Evolutionary conservation across 2,797 vertebrate genomes (phyloP), one percentile per base, ranked within the genome.

Genomic region (Gobionotothen gibberifrons): DNA sequence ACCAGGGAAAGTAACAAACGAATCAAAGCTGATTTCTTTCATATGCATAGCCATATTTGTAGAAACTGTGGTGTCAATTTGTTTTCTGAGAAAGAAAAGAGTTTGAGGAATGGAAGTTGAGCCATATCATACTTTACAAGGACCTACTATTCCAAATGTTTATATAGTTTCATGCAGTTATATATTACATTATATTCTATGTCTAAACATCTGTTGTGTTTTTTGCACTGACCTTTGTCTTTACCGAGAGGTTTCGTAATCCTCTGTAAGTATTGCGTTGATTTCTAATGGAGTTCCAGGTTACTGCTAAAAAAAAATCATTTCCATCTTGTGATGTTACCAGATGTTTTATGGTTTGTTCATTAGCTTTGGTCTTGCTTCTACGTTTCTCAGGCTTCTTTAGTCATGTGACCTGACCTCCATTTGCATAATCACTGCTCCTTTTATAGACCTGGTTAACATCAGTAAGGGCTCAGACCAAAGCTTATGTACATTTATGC

Each of bases 81-180:
- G 69, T 68, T 78, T 82, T 58, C 77, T 70, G 51, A 63, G 58
- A 46, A 75, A n/a, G 13, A 73, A 62, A 82, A 22, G 7, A 74
- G 58, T 2, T 67, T 69, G 3, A 72, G 19, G 68, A 79, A 85
- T 71, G 86, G 84, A 90, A 78, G 63, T 78, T 80, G 82, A 90
- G 90, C 89, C 90, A 89, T 87, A 86, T 49, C 54, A 60, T 59
- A 64, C 49, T 76, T 59, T 81, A 76, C 42, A 82, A 75, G 59
- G 76, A 86, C 54, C 73, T 88, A 61, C 59, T 53, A 57, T 47
- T 69, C 47, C 69, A 78, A 32, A 12, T 74, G 55, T 87, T 89
- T 81, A 67, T 87, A 65, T 80, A 62, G 32, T 84, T 87, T 74
- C 29, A 79, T 76, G 79, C 43, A 63, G 49, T 88, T 85, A 81